Percentiles rank a stretch among this genome's conserved stretches.
phyloP scores from a whole-genome alignment of 2,888 invertebrate genomes.

The Clitarchus hookeri region DNA sequence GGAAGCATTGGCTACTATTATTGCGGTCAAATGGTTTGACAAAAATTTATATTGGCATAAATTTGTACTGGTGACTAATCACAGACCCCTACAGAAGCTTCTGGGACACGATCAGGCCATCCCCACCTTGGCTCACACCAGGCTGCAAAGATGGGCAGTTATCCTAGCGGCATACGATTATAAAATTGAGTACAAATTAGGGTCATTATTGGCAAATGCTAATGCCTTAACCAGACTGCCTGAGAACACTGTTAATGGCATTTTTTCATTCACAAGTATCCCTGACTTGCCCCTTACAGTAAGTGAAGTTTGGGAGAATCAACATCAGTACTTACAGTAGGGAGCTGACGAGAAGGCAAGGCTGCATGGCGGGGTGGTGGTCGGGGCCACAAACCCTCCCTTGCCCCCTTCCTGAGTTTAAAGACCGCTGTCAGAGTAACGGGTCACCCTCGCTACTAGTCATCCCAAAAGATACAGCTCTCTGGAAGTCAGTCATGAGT shows the following conservation, averaged over 20 bases:
- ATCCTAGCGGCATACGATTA: constrained; percentile 29
- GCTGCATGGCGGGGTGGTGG: too few relatives aligned
- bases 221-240: constrained; percentile 29
- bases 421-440: too few relatives aligned
- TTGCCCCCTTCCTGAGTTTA: too few relatives aligned
- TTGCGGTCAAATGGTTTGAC: not conserved
- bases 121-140: constrained; percentile 39
- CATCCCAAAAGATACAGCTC: too few relatives aligned
- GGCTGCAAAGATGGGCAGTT: constrained; percentile 44
- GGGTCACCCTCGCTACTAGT: too few relatives aligned
- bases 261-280: not conserved
- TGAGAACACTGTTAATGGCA: too few relatives aligned
- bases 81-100: constrained; percentile 42
- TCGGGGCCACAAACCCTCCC: too few relatives aligned
- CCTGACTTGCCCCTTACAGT: not conserved
- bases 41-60: not conserved
- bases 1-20: not conserved
- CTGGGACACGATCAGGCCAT: constrained; percentile 40
- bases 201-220: constrained; percentile 23
- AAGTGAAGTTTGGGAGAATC: not conserved
- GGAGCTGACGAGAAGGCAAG: too few relatives aligned
- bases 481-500: too few relatives aligned
- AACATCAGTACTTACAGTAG: constrained; percentile 4
- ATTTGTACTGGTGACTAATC: constrained; percentile 44
- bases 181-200: constrained; percentile 24